Percentiles rank a stretch among this genome's conserved stretches.
phyloP scores from a whole-genome alignment of 2,113 vertebrate species.

The Chloropsis cyanopogon region DNA sequence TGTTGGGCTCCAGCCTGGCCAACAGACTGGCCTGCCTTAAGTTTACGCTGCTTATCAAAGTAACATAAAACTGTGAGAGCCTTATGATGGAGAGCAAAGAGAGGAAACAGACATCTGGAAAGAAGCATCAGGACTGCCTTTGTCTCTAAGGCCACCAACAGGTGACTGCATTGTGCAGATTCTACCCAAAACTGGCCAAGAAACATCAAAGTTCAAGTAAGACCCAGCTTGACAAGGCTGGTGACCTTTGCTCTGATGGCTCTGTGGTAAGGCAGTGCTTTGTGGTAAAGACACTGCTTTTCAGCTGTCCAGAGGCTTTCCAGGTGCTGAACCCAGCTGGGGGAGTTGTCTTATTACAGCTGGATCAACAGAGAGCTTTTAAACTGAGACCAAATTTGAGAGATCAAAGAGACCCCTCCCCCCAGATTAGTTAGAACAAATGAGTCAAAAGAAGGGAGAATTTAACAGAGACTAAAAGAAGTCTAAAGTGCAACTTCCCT shows the following conservation, averaged over 20 bases:
- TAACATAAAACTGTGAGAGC: background rate
- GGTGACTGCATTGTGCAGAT: background rate
- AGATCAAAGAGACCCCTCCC: background rate
- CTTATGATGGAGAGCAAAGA: background rate
- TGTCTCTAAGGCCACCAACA: background rate
- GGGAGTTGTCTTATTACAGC: background rate
- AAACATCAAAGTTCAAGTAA: background rate
- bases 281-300: background rate
- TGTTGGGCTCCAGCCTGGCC: background rate
- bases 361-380: background rate
- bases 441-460: background rate
- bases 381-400: background rate
- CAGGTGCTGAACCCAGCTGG: background rate
- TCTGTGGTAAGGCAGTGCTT: background rate
- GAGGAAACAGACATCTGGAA: background rate
- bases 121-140: background rate
- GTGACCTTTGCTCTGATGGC: background rate
- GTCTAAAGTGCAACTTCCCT: background rate
- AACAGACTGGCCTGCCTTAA: background rate
- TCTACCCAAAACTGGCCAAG: background rate
- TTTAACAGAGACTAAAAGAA: background rate
- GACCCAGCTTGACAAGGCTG: background rate
- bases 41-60: background rate
- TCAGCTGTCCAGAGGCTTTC: background rate
- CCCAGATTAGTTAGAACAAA: background rate